Evolutionary conservation across 2,113 vertebrate genomes (phyloP), one percentile per base, ranked within the genome.

Genomic region (Pachypanchax playfairii): DNA sequence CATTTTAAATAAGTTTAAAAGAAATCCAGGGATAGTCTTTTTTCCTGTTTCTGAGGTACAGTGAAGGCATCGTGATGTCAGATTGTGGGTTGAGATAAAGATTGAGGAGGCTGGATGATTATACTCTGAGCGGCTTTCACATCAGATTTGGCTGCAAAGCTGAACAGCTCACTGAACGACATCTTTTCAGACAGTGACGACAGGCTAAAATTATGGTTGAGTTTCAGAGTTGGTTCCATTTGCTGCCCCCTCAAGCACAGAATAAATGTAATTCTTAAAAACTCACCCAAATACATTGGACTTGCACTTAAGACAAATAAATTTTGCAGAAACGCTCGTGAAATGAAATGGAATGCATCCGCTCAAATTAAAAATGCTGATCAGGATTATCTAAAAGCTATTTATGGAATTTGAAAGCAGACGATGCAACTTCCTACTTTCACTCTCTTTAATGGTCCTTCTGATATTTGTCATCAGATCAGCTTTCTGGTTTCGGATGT

Each of bases 401-500:
- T 33, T 28, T n/a, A 17, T 29, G 35, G 33, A 3, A 26, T 18
- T 17, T 64, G 4, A 58, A 48, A 31, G 3, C 12, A 47, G 36
- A 55, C 17, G 14, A 55, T 36, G 11, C 18, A 5, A 53, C 13
- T 33, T 51, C 18, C 6, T 47, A 15, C 54, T 52, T 46, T 41
- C 1, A 41, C 51, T 11, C 43, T 28, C 21, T 49, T n/a, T 43
- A 52, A 51, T 25, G 20, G 9, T 35, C 28, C n/a, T 22, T 73
- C 3, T 47, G 29, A 11, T 26, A 5, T 7, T 53, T 70, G 36
- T 35, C 38, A 44, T 51, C 0, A 0, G 25, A 53, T 83, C 73
- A 75, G 53, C 63, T 78, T 71, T 77, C 68, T 70, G 70, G 48
- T 41, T 47, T 55, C 52, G 14, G 26, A 41, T 55, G 29, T 35